Evolutionary conservation across 2,888 invertebrate genomes (phyloP).

Genomic region (Macrosoma leucophasiata): DNA sequence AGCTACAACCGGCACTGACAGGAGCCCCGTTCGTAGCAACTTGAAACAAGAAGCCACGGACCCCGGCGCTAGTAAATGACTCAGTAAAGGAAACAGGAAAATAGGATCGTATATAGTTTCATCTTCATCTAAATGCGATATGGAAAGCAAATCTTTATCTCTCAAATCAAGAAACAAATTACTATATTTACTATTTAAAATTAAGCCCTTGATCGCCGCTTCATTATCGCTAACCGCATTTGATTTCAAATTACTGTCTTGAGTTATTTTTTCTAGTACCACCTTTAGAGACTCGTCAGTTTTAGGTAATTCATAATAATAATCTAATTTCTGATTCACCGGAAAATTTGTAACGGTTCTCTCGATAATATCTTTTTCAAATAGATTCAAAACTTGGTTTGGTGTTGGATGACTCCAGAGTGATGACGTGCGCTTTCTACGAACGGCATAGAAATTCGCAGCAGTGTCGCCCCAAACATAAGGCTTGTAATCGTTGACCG

Average conservation of each 20-base stretch:
- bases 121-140: slow-evolving; percentile 39
- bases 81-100: slow-evolving; percentile 86
- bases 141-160: slow-evolving; percentile 34
- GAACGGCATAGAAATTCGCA: slow-evolving; percentile 83
- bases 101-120: slow-evolving; percentile 85
- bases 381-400: slow-evolving; percentile 82
- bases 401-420: slow-evolving; percentile 83
- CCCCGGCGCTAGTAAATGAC: slow-evolving; percentile 83
- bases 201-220: slow-evolving; percentile 33
- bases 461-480: slow-evolving; percentile 91
- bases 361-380: slow-evolving; percentile 78
- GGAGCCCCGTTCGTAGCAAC: slow-evolving; percentile 80
- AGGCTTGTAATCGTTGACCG: slow-evolving; percentile 82
- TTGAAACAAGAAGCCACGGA: slow-evolving; percentile 82
- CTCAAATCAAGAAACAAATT: slow-evolving; percentile 29
- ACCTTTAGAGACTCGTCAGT: slow-evolving; percentile 30
- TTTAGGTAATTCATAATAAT: slow-evolving; percentile 48
- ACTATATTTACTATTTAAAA: slow-evolving; percentile 37
- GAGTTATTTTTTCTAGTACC: slow-evolving; percentile 35
- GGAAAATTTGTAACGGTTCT: slow-evolving; percentile 84
- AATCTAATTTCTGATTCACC: slow-evolving; percentile 74
- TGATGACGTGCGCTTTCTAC: slow-evolving; percentile 68
- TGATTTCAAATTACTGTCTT: slow-evolving; percentile 35
- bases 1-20: slow-evolving; percentile 82
- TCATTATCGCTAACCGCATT: slow-evolving; percentile 36